phyloP scores from a whole-genome alignment of 2,113 vertebrate genomes.

The Colius striatus region DNA sequence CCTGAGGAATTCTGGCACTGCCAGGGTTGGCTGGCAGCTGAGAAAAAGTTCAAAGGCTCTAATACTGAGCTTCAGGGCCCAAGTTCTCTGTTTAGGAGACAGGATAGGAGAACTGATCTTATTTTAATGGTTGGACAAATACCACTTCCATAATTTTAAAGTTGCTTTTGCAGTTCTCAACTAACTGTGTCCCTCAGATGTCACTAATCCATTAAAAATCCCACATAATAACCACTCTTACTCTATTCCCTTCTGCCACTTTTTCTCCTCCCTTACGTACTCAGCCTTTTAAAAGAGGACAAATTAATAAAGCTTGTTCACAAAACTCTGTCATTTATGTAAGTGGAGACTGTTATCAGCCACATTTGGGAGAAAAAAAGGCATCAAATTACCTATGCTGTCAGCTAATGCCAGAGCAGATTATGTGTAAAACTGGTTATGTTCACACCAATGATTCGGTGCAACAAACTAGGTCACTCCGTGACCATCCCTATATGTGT shows the following conservation, averaged over 20 bases:
- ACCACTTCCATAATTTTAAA: not conserved
- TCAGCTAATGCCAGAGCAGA: not conserved
- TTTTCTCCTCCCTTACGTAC: not conserved
- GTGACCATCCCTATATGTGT: not conserved
- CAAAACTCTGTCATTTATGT: not conserved
- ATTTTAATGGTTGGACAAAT: not conserved
- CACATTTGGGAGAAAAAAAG: not conserved
- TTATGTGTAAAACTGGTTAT: not conserved
- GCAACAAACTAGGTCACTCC: not conserved
- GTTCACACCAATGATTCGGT: not conserved
- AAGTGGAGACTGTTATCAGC: not conserved
- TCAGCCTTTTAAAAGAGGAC: not conserved
- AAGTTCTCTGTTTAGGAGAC: not conserved
- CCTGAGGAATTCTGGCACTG: conserved; percentile 50
- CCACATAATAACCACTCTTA: not conserved
- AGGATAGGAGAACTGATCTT: not conserved
- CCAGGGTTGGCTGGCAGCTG: conserved; percentile 19
- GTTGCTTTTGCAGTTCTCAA: not conserved
- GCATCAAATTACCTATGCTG: not conserved
- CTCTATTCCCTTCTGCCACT: not conserved
- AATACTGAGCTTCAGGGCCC: not conserved
- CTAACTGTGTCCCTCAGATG: not conserved
- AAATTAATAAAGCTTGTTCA: not conserved
- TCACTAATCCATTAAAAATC: not conserved
- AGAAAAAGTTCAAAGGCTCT: conserved; percentile 31